A percentile compares a stretch with the other conserved stretches of the same genome.
Conservation (phyloP, 2,797 vertebrate species). For the Rhynchotus rufescens region DNA sequence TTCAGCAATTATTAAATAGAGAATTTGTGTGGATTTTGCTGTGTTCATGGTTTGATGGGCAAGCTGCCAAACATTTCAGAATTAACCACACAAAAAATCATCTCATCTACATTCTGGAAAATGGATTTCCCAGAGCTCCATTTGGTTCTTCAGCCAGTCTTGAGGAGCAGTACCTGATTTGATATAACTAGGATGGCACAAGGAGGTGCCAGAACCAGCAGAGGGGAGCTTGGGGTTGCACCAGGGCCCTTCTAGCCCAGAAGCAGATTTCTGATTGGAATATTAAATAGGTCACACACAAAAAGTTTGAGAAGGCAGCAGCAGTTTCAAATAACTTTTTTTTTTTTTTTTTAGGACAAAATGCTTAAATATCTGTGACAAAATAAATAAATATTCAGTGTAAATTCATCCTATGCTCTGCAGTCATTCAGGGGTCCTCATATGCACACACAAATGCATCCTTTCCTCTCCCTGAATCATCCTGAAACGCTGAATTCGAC, state of each 20-base stretch:
- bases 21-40: slow-evolving; percentile 31
- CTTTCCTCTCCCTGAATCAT: not conserved
- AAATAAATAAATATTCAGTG: not conserved
- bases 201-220: too few relatives aligned
- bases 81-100: not conserved
- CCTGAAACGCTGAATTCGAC: not conserved
- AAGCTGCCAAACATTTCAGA: slow-evolving; percentile 53
- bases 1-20: slow-evolving; percentile 22
- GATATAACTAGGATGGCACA: rapidly evolving
- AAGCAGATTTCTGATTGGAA: rapidly evolving
- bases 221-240: not conserved
- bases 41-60: not conserved
- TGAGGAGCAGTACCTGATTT: rapidly evolving
- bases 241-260: not conserved
- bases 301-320: not conserved
- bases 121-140: not conserved
- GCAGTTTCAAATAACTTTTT: not conserved
- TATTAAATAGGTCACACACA: rapidly evolving
- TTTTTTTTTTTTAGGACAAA: not conserved
- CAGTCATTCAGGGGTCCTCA: not conserved
- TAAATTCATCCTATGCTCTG: not conserved
- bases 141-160: not conserved
- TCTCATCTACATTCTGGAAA: not conserved
- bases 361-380: not conserved
- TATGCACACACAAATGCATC: not conserved